phyloP scores from a whole-genome alignment of 2,113 vertebrate species.

The Aldabrachelys gigantea region DNA sequence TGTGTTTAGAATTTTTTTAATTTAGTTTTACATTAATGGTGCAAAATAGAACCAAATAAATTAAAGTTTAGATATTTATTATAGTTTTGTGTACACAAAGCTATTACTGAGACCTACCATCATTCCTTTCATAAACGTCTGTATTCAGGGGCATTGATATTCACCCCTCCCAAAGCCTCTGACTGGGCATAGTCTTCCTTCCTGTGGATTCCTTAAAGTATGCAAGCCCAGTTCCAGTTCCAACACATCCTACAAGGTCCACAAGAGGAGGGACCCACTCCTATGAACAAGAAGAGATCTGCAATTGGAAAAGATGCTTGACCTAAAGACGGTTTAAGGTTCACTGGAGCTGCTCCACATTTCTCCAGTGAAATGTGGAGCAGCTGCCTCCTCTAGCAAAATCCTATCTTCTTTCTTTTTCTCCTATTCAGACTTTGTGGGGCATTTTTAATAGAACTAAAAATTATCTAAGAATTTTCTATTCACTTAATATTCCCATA shows the following conservation, averaged over 20 bases:
- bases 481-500: not conserved
- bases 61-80: not conserved
- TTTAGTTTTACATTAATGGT: not conserved
- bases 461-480: not conserved
- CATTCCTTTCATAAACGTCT: not conserved
- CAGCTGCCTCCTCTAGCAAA: not conserved
- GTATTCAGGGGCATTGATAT: not conserved
- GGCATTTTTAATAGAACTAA: not conserved
- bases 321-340: not conserved
- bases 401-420: not conserved
- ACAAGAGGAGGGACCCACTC: not conserved
- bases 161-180: accelerated
- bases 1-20: not conserved
- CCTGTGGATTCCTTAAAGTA: not conserved
- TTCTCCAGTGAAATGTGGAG: not conserved
- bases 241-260: not conserved
- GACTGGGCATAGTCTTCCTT: not conserved
- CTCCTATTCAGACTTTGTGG: not conserved
- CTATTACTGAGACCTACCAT: not conserved
- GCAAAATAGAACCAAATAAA: not conserved
- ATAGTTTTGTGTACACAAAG: not conserved
- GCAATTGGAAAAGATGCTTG: not conserved
- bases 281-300: not conserved
- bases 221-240: not conserved
- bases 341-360: not conserved